Base-by-base conservation (phyloP, 1,140 invertebrate species). In the Lepidurus couesii region DNA sequence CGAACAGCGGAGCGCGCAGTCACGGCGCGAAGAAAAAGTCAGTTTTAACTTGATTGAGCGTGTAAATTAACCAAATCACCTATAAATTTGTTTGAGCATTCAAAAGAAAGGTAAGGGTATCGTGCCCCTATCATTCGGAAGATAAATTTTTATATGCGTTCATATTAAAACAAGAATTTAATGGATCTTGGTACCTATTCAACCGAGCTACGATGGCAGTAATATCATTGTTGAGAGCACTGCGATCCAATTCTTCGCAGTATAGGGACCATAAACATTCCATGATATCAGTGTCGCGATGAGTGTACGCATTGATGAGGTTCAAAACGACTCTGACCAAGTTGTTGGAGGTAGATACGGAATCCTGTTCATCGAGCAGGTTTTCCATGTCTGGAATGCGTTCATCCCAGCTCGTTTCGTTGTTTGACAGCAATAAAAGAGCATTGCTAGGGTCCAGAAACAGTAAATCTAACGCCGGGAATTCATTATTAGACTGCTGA, bases 381-480 rank as follows among this genome's bases (percentile, higher is more conserved):
- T 65, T 65, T 65, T 65, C 53, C 53, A 65, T 65, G 1, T 11
- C 53, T 13, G 53, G 53, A 11, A 65, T 65, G 16, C 6, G 16
- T 21, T 65, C 53, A n/a, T 65, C 9, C 6, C 16, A 13, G 53
- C 53, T 65, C 8, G 53, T 65, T 65, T 13, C 53, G 21, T 65
- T 65, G 53, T 13, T 21, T 1, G 53, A 65, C 53, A 65, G 21
- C 53, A 65, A 65, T n/a, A 21, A 21, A 65, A n/a, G 53, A 65
- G 53, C 53, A 21, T 65, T 65, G 16, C 8, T 21, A 9, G 53
- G 21, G 53, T 65, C 53, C 21, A 65, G 13, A 21, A 65, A 65
- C 53, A 65, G n/a, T 65, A 65, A 65, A 65, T 65, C 53, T 21
- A 65, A 16, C 16, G 53, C 53, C 21, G 53, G 53, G 53, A 65